Base-by-base conservation (phyloP, 2,888 invertebrate species). In the Cheilosia variabilis region DNA sequence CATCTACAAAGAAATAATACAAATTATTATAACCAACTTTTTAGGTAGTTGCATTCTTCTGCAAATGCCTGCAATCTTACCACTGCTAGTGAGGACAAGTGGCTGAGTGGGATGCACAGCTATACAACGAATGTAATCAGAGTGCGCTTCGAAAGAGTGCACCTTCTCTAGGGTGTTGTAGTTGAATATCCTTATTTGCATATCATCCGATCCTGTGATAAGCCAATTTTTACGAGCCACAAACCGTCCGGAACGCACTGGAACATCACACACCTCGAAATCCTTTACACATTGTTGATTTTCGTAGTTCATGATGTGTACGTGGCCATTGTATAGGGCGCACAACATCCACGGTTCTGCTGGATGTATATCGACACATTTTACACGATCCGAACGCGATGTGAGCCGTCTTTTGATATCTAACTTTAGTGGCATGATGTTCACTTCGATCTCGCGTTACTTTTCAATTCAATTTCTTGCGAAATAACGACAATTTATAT, bases 271-370 rank as follows among this genome's bases (percentile, higher is more conserved):
- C 3, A 98, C 97, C 93, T 98, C 97, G 90, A 98, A 97, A 88
- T 97, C 96, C 91, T 96, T 96, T 13, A 97, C 96, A 88, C 97
- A 94, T 89, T 96, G 95, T 92, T 99, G 99, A 84, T 96, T 97
- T 92, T 99, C 99, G 93, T 98, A 96, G 92, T 99, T 99, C 99
- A 99, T 99, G 90, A 99, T 97, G 94, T 99, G 99, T 89, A 99
- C 98, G 93, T 99, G 98, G 89, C 99, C 99, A 93, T 98, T 99
- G 94, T 99, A 99, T 41, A 99, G 94, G 47, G 98, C 98, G 89
- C 98, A 99, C 68, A 99, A 94, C 95, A 99, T 97, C 99, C 99
- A 99, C 88, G 99, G 98, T 92, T 99, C 99, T 50, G 96, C 95
- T 0, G 99, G 99, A 93, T 99, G 99, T 88, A 99, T 95, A 93